These are phyloP conservation scores for Erannis defoliaria DNA, from an alignment of 2,888 invertebrate genomes.

Conservation along the genomic window DNA sequence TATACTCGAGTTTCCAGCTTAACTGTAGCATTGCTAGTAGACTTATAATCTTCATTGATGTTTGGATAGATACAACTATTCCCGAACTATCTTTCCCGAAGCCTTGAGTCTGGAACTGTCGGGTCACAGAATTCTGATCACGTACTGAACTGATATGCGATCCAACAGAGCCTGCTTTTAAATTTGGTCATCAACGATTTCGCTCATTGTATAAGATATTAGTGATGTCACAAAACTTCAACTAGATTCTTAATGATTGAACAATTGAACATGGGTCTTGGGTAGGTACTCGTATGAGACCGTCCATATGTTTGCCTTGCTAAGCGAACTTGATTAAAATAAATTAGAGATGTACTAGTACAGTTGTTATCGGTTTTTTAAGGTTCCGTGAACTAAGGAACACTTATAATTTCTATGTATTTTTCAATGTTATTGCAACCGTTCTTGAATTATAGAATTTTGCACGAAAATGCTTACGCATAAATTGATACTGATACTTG, in stretches of 20 bases:
- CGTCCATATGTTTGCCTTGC: neutral
- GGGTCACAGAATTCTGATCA: too few species aligned
- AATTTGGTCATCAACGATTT: neutral
- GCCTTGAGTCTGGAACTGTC: too few species aligned
- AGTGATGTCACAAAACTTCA: neutral
- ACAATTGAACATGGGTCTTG: neutral
- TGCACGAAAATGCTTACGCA: conserved; percentile 3
- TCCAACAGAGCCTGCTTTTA: too few species aligned
- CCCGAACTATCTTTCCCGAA: neutral
- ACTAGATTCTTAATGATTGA: neutral
- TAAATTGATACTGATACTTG: conserved; percentile 1
- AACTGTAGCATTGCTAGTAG: too few species aligned
- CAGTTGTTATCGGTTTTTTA: neutral
- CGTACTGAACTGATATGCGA: too few species aligned
- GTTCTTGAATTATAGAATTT: neutral
- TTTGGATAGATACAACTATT: too few species aligned
- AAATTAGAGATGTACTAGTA: neutral
- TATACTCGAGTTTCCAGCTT: too few species aligned
- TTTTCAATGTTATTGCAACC: neutral
- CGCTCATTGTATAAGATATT: neutral
- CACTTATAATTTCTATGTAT: neutral
- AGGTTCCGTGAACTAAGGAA: neutral
- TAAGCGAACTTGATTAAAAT: neutral
- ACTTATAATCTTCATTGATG: too few species aligned
- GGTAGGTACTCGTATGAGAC: neutral